Evolutionary conservation across 2,797 vertebrate genomes (phyloP), one percentile per base, ranked within the genome.

Genomic region (Nyctalus aviator): DNA sequence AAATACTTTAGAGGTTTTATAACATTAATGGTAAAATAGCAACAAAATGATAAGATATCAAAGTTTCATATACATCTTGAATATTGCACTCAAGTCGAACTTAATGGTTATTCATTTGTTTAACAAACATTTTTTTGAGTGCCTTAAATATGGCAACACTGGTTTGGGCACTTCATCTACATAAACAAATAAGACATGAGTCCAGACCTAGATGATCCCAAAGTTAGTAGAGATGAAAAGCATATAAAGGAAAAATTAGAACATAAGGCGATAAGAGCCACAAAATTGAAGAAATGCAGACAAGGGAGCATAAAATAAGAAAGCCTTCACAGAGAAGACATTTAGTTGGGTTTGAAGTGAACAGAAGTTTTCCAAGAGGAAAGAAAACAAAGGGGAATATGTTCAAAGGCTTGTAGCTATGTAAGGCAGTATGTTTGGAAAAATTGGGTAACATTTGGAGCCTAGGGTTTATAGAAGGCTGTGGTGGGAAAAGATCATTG

Each of bases 181-280:
- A 84, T 69, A 91, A 71, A 64, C 15, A 73, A 87, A 46, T 62
- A 75, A 88, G 53, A 69, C 64, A 71, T 23, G 9, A 88, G n/a
- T 82, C n/a, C n/a, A 69, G 94, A n/a, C 35, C 41, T 91, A 90
- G 71, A 64, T 46, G n/a, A 89, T 15, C 27, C 81, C 32, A 62
- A 91, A 91, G 0, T 89, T 81, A 91, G 21, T 50, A 83, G 35
- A 62, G 25, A 91, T 89, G 57, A 94, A 91, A 86, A 32, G 50
- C 30, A 46, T 13, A 46, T 17, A 86, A 71, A 75, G 13, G 46
- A 76, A 64, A 89, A 77, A 91, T 78, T 87, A 85, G 1, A 72
- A 55, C 37, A 68, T 32, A 71, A 35, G 77, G 3, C 85, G 73
- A 20, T 66, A 88, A 85, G 35, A 85, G 62, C 27, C 35, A 81